A percentile compares a stretch with the other conserved stretches of the same genome.
Evolutionary conservation across 2,888 invertebrate genomes (phyloP).

Genomic region (Notocelia uddmanniana): DNA sequence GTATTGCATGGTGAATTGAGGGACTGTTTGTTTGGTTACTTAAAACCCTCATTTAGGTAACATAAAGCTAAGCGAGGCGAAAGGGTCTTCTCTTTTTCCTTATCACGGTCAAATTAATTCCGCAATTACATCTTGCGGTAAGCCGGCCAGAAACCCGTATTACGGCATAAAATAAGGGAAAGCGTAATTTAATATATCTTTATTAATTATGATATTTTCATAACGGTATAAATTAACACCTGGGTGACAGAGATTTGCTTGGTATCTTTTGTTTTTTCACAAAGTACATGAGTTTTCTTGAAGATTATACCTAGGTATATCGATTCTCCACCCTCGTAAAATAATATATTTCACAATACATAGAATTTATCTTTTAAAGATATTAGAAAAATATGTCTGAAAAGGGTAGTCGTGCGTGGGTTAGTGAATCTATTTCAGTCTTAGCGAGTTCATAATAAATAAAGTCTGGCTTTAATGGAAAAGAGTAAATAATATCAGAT

Average conservation of each 20-base stretch:
- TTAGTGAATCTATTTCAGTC: constrained; percentile 12
- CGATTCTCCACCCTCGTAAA: no score
- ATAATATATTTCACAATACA: no score
- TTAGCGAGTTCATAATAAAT: constrained; percentile 17
- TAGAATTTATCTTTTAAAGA: no score
- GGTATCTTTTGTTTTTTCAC: no score
- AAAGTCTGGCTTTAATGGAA: constrained; percentile 8
- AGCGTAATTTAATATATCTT: not conserved
- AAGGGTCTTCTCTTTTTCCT: constrained; percentile 8
- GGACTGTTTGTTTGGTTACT: not conserved
- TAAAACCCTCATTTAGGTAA: not conserved
- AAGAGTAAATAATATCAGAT: constrained; percentile 13
- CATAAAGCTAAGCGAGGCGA: not conserved
- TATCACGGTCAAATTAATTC: constrained; percentile 1
- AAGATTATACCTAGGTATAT: no score
- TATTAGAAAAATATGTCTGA: no score
- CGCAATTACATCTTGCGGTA: not conserved
- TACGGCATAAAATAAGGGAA: not conserved
- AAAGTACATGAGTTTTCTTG: no score
- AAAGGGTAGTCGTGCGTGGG: not conserved
- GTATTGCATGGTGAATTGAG: not conserved
- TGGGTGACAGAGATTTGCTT: no score
- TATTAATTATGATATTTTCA: no score
- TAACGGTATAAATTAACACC: no score
- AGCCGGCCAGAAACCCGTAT: not conserved